Evolutionary conservation across 1,140 invertebrate species (phyloP).

Genomic region (Drosophila seguyi): DNA sequence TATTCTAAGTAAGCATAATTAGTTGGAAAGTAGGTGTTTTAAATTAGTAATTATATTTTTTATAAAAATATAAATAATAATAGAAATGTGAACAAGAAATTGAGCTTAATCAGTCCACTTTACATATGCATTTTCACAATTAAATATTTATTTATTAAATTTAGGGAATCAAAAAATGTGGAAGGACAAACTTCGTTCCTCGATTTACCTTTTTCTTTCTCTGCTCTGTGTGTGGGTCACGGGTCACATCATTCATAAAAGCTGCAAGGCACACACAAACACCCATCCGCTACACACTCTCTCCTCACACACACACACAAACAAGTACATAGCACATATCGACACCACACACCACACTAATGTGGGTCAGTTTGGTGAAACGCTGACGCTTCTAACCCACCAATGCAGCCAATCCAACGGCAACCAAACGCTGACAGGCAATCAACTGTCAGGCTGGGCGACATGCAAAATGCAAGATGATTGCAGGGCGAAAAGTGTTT

Average conservation of each 20-base stretch:
- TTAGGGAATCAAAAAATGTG: background rate
- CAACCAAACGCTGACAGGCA: conserved; percentile 67
- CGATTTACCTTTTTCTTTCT: conserved; percentile 7
- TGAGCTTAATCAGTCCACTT: background rate
- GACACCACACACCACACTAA: conserved; percentile 37
- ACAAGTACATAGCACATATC: conserved; percentile 11
- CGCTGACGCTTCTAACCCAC: conserved; percentile 9
- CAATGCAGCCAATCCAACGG: conserved; percentile 15
- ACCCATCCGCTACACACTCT: conserved; percentile 1
- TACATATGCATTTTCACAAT: background rate
- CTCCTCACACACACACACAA: conserved; percentile 7
- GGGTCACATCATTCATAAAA: conserved; percentile 77
- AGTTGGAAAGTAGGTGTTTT: no score
- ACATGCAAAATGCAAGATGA: conserved; percentile 59
- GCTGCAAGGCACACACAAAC: conserved; percentile 26
- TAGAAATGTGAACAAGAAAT: background rate
- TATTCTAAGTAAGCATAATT: background rate
- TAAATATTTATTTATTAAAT: background rate
- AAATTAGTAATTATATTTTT: no score
- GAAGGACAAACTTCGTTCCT: background rate
- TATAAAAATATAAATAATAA: no score
- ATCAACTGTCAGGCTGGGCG: conserved; percentile 66
- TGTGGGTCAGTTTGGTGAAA: conserved; percentile 68
- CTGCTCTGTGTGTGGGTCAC: conserved; percentile 24
- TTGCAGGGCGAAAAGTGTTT: conserved; percentile 59